Base-by-base conservation (phyloP, 1,140 invertebrate genomes). In the Drosophila arawakana region DNA sequence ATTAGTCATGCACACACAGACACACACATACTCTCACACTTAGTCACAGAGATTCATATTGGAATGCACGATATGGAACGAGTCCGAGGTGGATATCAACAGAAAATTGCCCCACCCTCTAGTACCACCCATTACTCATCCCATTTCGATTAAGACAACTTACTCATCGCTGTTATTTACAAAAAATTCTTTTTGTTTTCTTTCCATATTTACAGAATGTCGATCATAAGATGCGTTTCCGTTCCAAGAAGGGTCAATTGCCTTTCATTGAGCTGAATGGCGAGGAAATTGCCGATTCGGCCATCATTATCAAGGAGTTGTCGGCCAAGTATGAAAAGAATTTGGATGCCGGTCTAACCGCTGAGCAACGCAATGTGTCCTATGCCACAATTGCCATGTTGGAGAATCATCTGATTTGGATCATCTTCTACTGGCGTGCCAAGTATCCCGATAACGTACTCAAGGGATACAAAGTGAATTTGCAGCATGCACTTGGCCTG, bases 351-450 rank as follows among this genome's bases (percentile, higher is more conserved):
- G 94, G 91, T 43, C 93, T 99, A 15, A 97, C 95, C 54, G 92
- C 95, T 58, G 97, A 98, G 84, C 97, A 99, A 92, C 95, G 96
- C 72, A 97, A 96, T 81, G 94, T 98, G 8, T 95, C 97, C 7
- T 97, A 98, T 93, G 97, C 97, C n/a, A 97, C 97, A 94, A 97
- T 97, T 88, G 97, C 96, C 25, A 98, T 99, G 97, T 95, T 98
- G 80, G 97, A 98, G 93, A 98, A 98, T 91, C 97, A 98, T 92
- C 94, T 98, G 8, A 95, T 96, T 47, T 98, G 97, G 97, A 96
- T 97, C 75, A 95, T 97, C 47, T 94, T 95, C 85, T 97, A 95
- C 93, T 98, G 97, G 97, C 95, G 97, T 82, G 95, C 96, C 78
- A 98, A 97, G 94, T 96, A 96, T 90, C 95, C 97, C 3, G 96